These are phyloP conservation scores for Ophion ventricosus DNA, from an alignment of 2,888 invertebrate genomes.

Conservation along the genomic window DNA sequence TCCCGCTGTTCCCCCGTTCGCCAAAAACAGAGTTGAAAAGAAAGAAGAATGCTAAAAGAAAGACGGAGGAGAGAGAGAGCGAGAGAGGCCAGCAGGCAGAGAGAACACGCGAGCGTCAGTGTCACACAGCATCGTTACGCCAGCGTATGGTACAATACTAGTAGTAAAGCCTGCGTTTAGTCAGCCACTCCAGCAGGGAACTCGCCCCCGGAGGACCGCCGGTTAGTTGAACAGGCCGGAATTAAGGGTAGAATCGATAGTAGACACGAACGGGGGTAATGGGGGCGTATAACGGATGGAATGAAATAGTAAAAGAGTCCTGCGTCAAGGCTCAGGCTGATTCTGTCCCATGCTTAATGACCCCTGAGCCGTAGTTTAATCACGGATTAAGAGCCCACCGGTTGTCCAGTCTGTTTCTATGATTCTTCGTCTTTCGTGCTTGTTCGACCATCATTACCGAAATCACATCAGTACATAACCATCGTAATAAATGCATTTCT, in stretches of 20 bases:
- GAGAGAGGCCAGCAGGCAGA: constrained; percentile 34
- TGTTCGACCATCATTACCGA: constrained; percentile 14
- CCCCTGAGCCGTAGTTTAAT: constrained; percentile 80
- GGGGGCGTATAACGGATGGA: constrained; percentile 72
- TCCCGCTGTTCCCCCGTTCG: no score
- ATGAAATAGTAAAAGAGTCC: constrained; percentile 68
- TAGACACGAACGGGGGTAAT: constrained; percentile 57
- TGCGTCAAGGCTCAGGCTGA: constrained; percentile 76
- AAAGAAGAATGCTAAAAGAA: no score
- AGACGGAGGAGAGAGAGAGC: constrained; percentile 6
- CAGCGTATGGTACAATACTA: constrained; percentile 50
- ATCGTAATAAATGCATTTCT: constrained; percentile 3
- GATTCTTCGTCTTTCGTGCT: constrained; percentile 10
- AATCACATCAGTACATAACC: not conserved
- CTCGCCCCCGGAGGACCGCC: constrained; percentile 68
- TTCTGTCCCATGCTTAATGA: constrained; percentile 81
- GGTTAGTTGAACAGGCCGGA: constrained; percentile 75
- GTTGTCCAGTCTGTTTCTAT: constrained; percentile 59
- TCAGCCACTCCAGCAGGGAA: constrained; percentile 63
- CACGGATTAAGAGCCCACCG: constrained; percentile 78
- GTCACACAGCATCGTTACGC: constrained; percentile 46
- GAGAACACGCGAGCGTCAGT: constrained; percentile 1
- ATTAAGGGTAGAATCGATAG: constrained; percentile 80
- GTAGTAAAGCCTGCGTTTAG: constrained; percentile 74
- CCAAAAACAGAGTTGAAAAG: no score